Evolutionary conservation across 1,140 invertebrate genomes (phyloP), one percentile per base, ranked within the genome.

Genomic region (Drosophila kepulauana): DNA sequence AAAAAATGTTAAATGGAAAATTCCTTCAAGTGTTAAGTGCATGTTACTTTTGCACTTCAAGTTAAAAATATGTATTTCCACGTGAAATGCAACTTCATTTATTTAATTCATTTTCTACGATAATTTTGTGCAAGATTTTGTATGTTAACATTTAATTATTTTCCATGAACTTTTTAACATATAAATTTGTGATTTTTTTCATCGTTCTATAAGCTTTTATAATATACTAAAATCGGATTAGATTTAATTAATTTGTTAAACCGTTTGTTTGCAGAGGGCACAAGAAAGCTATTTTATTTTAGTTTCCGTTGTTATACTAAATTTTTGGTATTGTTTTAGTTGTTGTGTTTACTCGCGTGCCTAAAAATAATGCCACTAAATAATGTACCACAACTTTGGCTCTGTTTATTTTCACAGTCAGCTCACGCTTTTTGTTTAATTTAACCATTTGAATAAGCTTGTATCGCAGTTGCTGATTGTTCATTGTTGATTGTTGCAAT

Each of bases 321-420:
- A 1, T 25, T 56, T 11, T 33, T 54, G 15, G 33, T 46, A 7
- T 64, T 69, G 46, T 58, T 54, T 11, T 63, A 59, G 16, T 72
- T 75, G 30, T 64, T 76, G 49, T 56, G 57, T 35, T 66, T 68
- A 58, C 33, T 67, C 61, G 68, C 68, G 68, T 73, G 79, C 56
- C 72, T 51, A 79, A 77, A 82, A 77, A 61, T 77, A 76, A 76
- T 73, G 48, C 28, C 10, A 62, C 35, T 62, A 74, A 33, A 68
- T 67, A 57, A 70, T 61, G 62, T 33, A 25, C 75, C 75, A 58
- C 54, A 56, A 54, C 48, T 57, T 49, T 58, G n/a, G n/a, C 45
- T 64, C 25, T 69, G 48, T 75, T 74, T 74, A 30, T 58, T 70
- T 67, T 57, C 52, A 63, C 49, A 57, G 62, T 33, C 67, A 15